These are phyloP conservation scores for Drepana arcuata DNA, from an alignment of 1,140 invertebrate species.

Conservation along the genomic window DNA sequence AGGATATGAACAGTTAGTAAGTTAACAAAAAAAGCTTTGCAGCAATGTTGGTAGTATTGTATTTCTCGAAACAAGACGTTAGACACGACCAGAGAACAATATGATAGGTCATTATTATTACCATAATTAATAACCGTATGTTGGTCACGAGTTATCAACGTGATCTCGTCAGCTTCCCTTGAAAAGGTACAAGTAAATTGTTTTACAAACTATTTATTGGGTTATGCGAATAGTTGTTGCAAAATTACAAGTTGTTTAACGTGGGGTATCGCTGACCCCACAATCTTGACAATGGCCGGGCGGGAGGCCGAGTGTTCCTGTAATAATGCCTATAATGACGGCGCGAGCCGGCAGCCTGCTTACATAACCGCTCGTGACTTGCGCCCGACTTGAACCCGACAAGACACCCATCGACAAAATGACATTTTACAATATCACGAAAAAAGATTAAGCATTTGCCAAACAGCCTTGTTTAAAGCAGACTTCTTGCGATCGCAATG, in stretches of 20 bases:
- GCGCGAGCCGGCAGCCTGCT: slow-evolving; percentile 58
- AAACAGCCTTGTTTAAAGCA: no score
- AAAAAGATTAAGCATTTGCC: no score
- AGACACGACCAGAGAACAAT: slow-evolving; percentile 36
- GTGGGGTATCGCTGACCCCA: slow-evolving; percentile 56
- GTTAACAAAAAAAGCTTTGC: no score
- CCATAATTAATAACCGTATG: slow-evolving; percentile 60
- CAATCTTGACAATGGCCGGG: slow-evolving; percentile 67
- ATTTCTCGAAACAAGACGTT: no score
- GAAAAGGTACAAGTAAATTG: slow-evolving; percentile 47
- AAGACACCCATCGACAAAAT: no score
- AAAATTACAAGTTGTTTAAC: slow-evolving; percentile 62
- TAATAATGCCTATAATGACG: slow-evolving; percentile 63
- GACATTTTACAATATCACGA: no score
- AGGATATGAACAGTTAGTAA: no score
- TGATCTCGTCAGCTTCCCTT: slow-evolving; percentile 34
- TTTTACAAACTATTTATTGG: slow-evolving; percentile 64
- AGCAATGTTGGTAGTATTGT: no score
- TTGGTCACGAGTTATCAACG: slow-evolving; percentile 54
- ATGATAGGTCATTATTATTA: slow-evolving; percentile 47
- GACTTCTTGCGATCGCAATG: no score
- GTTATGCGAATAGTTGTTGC: slow-evolving; percentile 53
- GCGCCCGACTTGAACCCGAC: slow-evolving; percentile 61
- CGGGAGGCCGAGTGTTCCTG: slow-evolving; percentile 49
- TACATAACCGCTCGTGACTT: slow-evolving; percentile 67